phyloP scores from a whole-genome alignment of 2,797 vertebrate species.

The Mus minutoides region DNA sequence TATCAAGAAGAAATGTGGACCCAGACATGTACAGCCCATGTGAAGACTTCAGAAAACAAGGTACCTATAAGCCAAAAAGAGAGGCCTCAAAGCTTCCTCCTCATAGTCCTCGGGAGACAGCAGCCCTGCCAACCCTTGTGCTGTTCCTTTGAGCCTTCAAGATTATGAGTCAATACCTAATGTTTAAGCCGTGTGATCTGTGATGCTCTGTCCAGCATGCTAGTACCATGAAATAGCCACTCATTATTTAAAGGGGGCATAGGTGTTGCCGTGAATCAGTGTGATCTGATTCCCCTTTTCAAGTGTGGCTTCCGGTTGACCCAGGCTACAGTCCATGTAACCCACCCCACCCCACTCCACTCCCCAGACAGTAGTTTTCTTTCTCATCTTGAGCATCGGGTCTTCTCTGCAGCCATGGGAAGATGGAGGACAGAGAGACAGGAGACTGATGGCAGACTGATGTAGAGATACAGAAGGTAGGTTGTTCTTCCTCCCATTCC shows the following conservation, averaged over 20 bases:
- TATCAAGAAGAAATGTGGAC: not conserved
- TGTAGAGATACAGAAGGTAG: not conserved
- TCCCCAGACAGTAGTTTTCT: not conserved
- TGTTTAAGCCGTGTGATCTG: not conserved
- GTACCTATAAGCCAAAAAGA: not conserved
- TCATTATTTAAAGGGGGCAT: not conserved
- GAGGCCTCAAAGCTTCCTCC: not conserved
- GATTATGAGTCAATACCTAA: not conserved
- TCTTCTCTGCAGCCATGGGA: not conserved
- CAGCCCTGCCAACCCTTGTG: no score
- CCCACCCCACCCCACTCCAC: no score
- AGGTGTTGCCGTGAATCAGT: not conserved
- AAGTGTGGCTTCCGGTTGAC: not conserved
- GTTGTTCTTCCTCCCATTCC: not conserved
- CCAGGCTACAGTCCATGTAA: not conserved
- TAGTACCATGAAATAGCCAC: not conserved
- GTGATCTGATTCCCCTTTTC: not conserved
- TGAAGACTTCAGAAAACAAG: not conserved
- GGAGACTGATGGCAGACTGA: not conserved
- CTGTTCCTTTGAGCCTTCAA: not conserved
- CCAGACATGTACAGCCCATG: accelerated
- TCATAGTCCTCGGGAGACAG: not conserved
- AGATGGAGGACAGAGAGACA: not conserved
- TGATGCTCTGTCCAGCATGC: not conserved
- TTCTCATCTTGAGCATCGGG: not conserved